Evolutionary conservation across 2,113 vertebrate genomes (phyloP).

Genomic region (Pandion haliaetus): DNA sequence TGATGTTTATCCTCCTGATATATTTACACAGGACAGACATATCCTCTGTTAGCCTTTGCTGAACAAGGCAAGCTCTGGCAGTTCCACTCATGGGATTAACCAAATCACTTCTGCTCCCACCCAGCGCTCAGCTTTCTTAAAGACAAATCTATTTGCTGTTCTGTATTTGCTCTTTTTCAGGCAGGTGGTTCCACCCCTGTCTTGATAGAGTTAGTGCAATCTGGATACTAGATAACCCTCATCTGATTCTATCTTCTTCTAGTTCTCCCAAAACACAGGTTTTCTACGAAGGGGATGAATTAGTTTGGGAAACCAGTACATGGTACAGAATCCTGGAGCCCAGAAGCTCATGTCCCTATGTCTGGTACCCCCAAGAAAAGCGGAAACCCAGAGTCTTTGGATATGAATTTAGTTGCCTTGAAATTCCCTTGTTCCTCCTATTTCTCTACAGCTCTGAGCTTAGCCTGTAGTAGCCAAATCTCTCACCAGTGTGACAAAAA

Average conservation of each 20-base stretch:
- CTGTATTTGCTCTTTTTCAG: neutral
- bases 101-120: neutral
- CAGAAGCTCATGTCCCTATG: fast-evolving
- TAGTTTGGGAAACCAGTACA: neutral
- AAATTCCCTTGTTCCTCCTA: neutral
- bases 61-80: neutral
- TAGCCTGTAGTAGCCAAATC: neutral
- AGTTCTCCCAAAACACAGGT: neutral
- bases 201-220: neutral
- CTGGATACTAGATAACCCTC: neutral
- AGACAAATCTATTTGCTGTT: neutral
- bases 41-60: neutral
- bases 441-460: neutral
- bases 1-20: constrained; percentile 2
- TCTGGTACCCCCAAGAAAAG: neutral
- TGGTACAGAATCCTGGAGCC: neutral
- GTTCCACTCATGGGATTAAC: neutral
- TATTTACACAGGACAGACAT: neutral
- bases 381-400: neutral
- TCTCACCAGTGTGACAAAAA: neutral
- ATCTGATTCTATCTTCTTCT: neutral
- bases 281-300: neutral
- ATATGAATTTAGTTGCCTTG: neutral
- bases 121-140: neutral
- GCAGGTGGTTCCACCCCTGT: neutral